Conservation (phyloP, 2,797 vertebrate genomes). For the Pangasius mekongensis region DNA sequence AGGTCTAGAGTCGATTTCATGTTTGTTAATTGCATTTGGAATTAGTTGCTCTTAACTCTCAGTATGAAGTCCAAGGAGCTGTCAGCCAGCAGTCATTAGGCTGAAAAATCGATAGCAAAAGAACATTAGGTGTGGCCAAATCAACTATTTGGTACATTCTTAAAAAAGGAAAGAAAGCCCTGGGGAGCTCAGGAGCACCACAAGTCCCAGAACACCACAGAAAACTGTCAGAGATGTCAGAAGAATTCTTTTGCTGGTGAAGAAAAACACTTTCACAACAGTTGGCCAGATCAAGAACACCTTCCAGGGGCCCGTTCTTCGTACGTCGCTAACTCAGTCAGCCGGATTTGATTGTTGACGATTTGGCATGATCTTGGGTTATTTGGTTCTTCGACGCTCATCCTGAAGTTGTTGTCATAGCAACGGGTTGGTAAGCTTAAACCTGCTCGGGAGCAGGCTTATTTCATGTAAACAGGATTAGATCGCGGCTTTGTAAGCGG, state of each 20-base stretch:
- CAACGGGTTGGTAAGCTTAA: no score
- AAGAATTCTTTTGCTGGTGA: not conserved
- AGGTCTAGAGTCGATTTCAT: not conserved
- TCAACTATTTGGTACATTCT: conserved; percentile 39
- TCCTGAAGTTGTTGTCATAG: no score
- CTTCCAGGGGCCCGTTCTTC: not conserved
- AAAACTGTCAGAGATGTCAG: not conserved
- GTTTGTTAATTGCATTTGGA: not conserved
- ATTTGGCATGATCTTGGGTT: no score
- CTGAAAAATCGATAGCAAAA: not conserved
- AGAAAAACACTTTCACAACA: not conserved
- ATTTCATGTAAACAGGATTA: no score
- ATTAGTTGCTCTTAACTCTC: not conserved
- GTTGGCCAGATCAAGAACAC: not conserved
- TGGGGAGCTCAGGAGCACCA: not conserved
- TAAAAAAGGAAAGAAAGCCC: not conserved
- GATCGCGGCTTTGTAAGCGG: no score
- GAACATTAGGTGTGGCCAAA: conserved; percentile 34
- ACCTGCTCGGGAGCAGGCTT: no score
- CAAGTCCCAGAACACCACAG: no score
- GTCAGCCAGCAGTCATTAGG: not conserved
- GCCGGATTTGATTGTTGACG: no score
- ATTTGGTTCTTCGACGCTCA: no score
- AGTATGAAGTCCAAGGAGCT: not conserved
- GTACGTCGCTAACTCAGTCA: no score